A percentile compares a stretch with the other conserved stretches of the same genome.
Conservation (phyloP, 2,888 invertebrate genomes). For the Tetranychus truncatus region DNA sequence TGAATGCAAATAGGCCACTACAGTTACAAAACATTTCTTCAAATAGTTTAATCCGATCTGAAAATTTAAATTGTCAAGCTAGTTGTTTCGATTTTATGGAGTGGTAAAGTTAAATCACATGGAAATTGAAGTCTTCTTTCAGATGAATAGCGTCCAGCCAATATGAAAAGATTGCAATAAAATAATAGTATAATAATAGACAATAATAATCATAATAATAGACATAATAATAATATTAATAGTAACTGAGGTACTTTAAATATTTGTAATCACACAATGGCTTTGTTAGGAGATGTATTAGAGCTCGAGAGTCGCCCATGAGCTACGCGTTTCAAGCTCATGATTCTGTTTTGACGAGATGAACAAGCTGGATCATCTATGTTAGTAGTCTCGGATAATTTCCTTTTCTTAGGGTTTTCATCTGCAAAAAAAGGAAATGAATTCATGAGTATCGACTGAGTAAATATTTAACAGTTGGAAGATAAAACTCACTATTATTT, state of each 20-base stretch:
- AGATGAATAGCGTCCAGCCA: no score
- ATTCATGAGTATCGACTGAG: background rate
- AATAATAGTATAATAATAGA: background rate
- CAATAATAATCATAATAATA: background rate
- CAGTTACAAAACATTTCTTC: no score
- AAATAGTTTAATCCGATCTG: no score
- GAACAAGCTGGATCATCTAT: background rate
- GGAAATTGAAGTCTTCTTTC: no score
- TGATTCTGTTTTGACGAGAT: background rate
- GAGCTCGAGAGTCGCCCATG: background rate
- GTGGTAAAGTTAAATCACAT: no score
- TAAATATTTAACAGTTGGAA: background rate
- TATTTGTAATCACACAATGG: background rate
- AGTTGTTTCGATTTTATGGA: no score
- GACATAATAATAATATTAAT: background rate
- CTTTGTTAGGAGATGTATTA: background rate
- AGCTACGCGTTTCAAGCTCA: background rate
- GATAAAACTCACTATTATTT: background rate
- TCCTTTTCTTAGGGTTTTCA: background rate
- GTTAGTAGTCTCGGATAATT: background rate
- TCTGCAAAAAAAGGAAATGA: background rate
- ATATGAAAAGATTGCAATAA: no score
- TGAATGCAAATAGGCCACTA: no score
- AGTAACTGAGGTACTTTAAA: background rate
- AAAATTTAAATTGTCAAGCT: no score